Evolutionary conservation across 2,888 invertebrate species (phyloP), one percentile per base, ranked within the genome.

Genomic region (Leptodirus hochenwartii): DNA sequence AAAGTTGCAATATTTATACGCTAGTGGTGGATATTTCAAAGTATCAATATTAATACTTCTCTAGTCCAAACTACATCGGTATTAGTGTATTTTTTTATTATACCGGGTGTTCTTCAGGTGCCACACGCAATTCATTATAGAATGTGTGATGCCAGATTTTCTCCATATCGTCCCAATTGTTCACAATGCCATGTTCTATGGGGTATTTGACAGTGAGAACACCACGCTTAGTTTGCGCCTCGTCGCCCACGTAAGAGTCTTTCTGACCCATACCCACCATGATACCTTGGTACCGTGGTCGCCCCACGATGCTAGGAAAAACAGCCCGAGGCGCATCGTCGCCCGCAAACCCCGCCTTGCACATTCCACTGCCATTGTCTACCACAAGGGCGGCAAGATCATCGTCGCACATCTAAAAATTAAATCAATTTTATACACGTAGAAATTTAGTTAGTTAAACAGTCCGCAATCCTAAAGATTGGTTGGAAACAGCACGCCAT

Each of bases 351-450:
- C 90, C 90, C 59, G 90, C 90, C 59, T 90, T 90, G 76, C 88
- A 88, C 87, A 90, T 88, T 57, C 84, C 90, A 69, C 87, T 88
- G 50, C 90, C 91, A 79, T 91, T 91, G 75, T 91, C 90, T 53
- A 84, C 84, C 56, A 84, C 84, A 64, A 84, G 69, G 58, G 84
- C 84, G 61, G 82, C 82, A 62, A 84, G 82, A 71, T 84, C 82
- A 61, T 81, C 80, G 76, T 81, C 80, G 67, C 79, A 80, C 80
- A 80, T 80, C 61, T 64, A n/a, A n/a, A n/a, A n/a, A n/a, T n/a
- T n/a, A n/a, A n/a, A n/a, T n/a, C n/a, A n/a, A n/a, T n/a, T n/a
- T n/a, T n/a, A n/a, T n/a, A n/a, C n/a, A n/a, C n/a, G n/a, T n/a
- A n/a, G n/a, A n/a, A n/a, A n/a, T n/a, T n/a, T n/a, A n/a, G n/a